Conservation (phyloP, 37 sponge, comb jelly and placozoan genomes). For the Axinella damicornis region DNA sequence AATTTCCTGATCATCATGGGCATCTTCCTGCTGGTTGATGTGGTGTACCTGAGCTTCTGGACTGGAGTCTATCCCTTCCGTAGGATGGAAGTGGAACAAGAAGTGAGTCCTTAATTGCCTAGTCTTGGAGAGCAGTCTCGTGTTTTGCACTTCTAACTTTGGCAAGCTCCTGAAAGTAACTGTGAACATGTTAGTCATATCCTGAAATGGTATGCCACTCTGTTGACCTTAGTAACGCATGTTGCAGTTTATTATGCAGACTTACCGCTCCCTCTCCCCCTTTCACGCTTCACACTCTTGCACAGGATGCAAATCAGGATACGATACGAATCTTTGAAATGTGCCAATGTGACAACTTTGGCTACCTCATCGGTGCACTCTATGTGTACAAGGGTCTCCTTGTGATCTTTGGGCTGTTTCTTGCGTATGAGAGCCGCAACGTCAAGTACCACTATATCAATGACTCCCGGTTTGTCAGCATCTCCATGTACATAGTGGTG, state of each 20-base stretch:
- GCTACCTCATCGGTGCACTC: slow-evolving; percentile 75
- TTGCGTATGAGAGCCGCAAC: slow-evolving; percentile 89
- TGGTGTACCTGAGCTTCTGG: slow-evolving; percentile 64
- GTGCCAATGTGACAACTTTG: slow-evolving; percentile 50
- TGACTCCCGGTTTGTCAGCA: slow-evolving; percentile 75
- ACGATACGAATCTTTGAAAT: slow-evolving; percentile 1
- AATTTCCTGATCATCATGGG: slow-evolving; percentile 64
- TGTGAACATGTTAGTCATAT: too few relatives aligned
- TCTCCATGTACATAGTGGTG: slow-evolving; percentile 70
- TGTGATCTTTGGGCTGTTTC: slow-evolving; percentile 80
- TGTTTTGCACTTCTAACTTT: too few relatives aligned
- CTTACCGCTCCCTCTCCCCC: too few relatives aligned
- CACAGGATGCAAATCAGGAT: slow-evolving; percentile 23
- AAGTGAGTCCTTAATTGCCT: too few relatives aligned
- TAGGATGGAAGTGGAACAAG: not conserved
- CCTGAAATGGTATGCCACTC: too few relatives aligned
- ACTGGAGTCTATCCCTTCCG: slow-evolving; percentile 44
- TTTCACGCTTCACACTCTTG: not conserved
- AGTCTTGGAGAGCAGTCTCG: too few relatives aligned
- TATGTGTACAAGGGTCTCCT: slow-evolving; percentile 76
- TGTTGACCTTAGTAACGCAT: too few relatives aligned
- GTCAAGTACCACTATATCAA: slow-evolving; percentile 79
- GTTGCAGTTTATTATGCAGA: too few relatives aligned
- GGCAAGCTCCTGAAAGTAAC: too few relatives aligned
- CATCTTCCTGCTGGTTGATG: slow-evolving; percentile 55